phyloP scores from a whole-genome alignment of 2,888 invertebrate genomes.

The Acanthacorydalis orientalis region DNA sequence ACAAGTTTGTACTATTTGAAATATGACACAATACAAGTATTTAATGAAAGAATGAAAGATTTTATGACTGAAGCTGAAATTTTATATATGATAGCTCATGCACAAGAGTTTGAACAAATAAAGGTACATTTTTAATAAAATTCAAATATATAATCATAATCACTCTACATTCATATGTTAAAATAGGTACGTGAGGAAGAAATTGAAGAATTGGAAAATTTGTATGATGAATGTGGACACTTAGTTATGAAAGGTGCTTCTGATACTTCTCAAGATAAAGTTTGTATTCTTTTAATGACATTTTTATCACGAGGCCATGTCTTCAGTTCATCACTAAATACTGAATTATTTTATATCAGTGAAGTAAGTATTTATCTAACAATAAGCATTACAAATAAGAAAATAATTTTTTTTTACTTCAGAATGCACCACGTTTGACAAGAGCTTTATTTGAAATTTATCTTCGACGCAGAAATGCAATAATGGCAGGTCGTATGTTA shows the following conservation, averaged over 20 bases:
- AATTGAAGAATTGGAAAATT: constrained; percentile 68
- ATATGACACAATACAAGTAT: constrained; percentile 83
- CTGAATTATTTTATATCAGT: constrained; percentile 76
- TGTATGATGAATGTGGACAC: constrained; percentile 57
- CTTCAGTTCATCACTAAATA: constrained; percentile 69
- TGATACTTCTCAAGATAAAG: constrained; percentile 87
- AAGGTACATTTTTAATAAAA: constrained; percentile 38
- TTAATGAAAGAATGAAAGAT: constrained; percentile 66
- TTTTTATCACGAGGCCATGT: constrained; percentile 70
- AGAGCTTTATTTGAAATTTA: constrained; percentile 91
- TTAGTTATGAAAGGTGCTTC: constrained; percentile 64
- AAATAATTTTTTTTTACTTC: constrained; percentile 9
- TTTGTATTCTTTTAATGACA: constrained; percentile 84
- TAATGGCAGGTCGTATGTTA: constrained; percentile 72
- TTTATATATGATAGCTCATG: constrained; percentile 76
- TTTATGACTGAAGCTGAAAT: constrained; percentile 77
- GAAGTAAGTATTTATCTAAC: constrained; percentile 38
- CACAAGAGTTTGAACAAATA: constrained; percentile 90
- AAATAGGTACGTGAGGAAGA: constrained; percentile 86
- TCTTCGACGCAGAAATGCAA: constrained; percentile 74
- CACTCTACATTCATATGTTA: constrained; percentile 5
- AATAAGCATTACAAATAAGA: background rate
- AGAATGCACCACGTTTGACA: constrained; percentile 83
- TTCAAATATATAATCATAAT: background rate
- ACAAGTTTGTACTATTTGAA: constrained; percentile 98